phyloP scores from a whole-genome alignment of 2,113 vertebrate species.

The Leucoraja erinaceus region DNA sequence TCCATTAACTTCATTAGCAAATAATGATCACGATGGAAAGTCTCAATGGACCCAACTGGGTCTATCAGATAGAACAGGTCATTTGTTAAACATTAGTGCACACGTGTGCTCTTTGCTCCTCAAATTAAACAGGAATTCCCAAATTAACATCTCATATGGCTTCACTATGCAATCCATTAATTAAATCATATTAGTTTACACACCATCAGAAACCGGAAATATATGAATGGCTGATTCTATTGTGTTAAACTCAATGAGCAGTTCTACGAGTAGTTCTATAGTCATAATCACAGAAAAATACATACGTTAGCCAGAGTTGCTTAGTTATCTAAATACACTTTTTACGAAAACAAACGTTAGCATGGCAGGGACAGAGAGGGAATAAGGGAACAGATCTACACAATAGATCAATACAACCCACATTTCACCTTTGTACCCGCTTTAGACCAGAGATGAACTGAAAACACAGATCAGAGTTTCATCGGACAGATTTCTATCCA shows the following conservation, averaged over 20 bases:
- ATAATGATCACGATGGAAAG: slow-evolving; percentile 39
- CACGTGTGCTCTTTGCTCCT: slow-evolving; percentile 56
- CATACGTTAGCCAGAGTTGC: neutral
- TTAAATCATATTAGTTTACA: slow-evolving; percentile 61
- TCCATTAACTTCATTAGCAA: slow-evolving; percentile 41
- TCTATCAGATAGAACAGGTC: slow-evolving; percentile 41
- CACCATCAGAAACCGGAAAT: slow-evolving; percentile 45
- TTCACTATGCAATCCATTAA: slow-evolving; percentile 56
- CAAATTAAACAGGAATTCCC: slow-evolving; percentile 58
- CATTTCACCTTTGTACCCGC: neutral
- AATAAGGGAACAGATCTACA: too few relatives aligned
- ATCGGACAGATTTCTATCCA: too few relatives aligned
- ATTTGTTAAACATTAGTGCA: slow-evolving; percentile 56
- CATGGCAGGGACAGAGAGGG: neutral
- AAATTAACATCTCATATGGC: slow-evolving; percentile 50
- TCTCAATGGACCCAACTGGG: slow-evolving; percentile 37
- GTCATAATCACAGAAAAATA: neutral
- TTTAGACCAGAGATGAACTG: too few relatives aligned
- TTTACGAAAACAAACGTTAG: neutral
- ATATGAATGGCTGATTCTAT: slow-evolving; percentile 13
- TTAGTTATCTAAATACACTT: neutral
- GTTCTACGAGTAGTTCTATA: neutral
- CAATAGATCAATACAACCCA: neutral
- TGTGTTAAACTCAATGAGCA: neutral
- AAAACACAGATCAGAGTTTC: too few relatives aligned